phyloP scores from a whole-genome alignment of 2,797 vertebrate genomes.

The Anguilla obscura region DNA sequence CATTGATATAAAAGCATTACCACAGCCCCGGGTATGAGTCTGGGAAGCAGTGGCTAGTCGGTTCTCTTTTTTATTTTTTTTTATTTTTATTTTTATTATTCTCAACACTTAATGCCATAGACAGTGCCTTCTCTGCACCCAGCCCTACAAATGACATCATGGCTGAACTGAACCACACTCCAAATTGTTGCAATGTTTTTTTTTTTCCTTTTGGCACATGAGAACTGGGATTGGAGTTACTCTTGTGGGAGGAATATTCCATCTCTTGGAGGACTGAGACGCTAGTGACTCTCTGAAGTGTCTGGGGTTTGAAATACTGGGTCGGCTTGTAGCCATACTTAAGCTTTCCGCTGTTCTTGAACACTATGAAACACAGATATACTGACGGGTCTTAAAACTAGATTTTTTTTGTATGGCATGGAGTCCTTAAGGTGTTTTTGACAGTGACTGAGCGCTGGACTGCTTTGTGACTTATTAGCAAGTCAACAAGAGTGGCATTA shows the following conservation, averaged over 20 bases:
- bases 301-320: not conserved
- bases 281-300: not conserved
- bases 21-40: not conserved
- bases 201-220: not conserved
- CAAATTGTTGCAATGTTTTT: not conserved
- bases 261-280: not conserved
- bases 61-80: not conserved
- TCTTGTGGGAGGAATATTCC: not conserved
- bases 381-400: not conserved
- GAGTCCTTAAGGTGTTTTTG: not conserved
- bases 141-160: not conserved
- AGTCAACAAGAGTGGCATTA: conserved; percentile 47
- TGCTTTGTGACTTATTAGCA: conserved; percentile 52
- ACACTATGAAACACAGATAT: not conserved
- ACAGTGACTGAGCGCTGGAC: conserved; percentile 15
- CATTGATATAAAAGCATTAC: not conserved
- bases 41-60: not conserved
- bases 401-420: not conserved
- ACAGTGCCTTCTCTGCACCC: not conserved
- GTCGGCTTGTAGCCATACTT: not conserved
- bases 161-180: not conserved
- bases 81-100: not conserved
- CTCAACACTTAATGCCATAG: not conserved
- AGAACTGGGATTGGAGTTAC: not conserved
- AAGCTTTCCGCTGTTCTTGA: not conserved